Conservation (phyloP, 37 sponge, comb jelly and placozoan genomes). For the Cliona cf. orientalis region DNA sequence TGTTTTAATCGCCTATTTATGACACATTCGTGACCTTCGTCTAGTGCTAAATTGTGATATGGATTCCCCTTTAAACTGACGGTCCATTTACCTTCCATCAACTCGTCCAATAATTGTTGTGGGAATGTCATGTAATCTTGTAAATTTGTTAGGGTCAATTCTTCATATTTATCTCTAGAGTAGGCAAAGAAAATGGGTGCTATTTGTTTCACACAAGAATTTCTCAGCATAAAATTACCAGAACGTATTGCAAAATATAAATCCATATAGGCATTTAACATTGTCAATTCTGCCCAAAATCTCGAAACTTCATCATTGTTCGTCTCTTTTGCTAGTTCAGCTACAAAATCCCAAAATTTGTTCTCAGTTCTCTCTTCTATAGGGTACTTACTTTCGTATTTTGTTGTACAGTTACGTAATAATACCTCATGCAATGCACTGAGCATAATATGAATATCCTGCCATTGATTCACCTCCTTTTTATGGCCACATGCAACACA, state of each 20-base stretch:
- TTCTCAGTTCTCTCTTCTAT: background rate
- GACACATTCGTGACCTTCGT: background rate
- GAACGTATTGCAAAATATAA: background rate
- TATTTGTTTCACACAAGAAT: background rate
- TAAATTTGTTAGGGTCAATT: background rate
- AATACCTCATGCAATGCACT: background rate
- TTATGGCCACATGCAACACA: no score
- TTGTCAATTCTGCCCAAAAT: background rate
- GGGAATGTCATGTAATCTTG: background rate
- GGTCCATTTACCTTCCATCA: background rate
- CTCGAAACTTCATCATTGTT: background rate
- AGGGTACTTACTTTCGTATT: background rate
- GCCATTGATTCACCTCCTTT: no score
- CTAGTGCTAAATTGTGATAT: background rate
- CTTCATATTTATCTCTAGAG: background rate
- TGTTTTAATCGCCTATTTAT: background rate
- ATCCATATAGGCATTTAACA: background rate
- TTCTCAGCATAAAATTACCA: background rate
- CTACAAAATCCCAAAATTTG: background rate
- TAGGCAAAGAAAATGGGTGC: background rate
- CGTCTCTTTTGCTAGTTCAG: background rate
- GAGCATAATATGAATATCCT: background rate
- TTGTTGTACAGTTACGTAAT: background rate
- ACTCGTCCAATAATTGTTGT: background rate
- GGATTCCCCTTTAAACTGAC: background rate